These are phyloP conservation scores for Drosophila dives DNA, from an alignment of 2,888 invertebrate species.

Conservation along the genomic window DNA sequence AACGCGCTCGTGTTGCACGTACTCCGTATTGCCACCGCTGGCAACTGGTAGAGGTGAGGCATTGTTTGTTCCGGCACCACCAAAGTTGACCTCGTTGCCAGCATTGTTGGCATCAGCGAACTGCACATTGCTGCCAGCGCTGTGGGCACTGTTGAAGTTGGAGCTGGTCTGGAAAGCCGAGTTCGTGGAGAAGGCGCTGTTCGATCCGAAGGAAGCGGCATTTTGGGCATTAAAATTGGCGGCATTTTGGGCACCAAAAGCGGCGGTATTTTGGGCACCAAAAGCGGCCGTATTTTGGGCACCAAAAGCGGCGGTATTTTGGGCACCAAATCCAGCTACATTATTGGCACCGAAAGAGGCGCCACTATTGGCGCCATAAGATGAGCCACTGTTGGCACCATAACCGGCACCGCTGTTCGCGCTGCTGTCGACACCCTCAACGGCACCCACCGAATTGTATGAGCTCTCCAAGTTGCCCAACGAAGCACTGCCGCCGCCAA, in stretches of 20 bases:
- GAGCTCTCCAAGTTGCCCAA: constrained; percentile 63
- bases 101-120: constrained; percentile 60
- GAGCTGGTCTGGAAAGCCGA: constrained; percentile 49
- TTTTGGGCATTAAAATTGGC: no score
- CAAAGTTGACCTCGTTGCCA: constrained; percentile 66
- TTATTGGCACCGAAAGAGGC: constrained; percentile 53
- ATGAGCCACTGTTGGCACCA: constrained; percentile 56
- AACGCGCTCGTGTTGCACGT: constrained; percentile 64
- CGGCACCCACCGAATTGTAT: constrained; percentile 70
- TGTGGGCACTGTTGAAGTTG: constrained; percentile 66
- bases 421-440: constrained; percentile 49
- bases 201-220: constrained; percentile 58
- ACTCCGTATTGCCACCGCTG: constrained; percentile 57
- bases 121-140: constrained; percentile 65
- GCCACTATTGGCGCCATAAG: not conserved
- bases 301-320: constrained; percentile 27
- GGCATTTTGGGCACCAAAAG: no score
- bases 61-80: constrained; percentile 57
- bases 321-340: constrained; percentile 14
- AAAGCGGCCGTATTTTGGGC: constrained; percentile 20
- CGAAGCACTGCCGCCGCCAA: constrained; percentile 10
- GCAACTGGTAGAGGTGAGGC: constrained; percentile 45
- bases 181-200: constrained; percentile 58
- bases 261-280: constrained; percentile 23
- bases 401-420: constrained; percentile 47